These are phyloP conservation scores for Leucophenga varia DNA, from an alignment of 1,140 invertebrate species.

Conservation along the genomic window DNA sequence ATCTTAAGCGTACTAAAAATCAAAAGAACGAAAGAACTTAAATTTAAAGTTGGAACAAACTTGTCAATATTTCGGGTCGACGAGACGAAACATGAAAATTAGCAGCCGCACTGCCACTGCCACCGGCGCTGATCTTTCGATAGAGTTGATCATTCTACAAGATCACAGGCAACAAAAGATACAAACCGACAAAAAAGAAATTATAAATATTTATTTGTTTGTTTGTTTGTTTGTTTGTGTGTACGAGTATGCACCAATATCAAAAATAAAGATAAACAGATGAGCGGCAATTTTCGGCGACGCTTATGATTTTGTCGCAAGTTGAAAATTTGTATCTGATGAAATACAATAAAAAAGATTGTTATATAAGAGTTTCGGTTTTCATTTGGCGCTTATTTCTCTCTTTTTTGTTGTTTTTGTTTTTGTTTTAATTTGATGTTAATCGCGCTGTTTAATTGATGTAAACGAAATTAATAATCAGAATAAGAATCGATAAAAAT, in stretches of 20 bases:
- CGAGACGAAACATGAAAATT: slow-evolving; percentile 42
- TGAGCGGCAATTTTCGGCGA: slow-evolving; percentile 36
- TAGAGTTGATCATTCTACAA: too few species aligned
- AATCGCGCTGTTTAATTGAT: not conserved
- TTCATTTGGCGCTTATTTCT: slow-evolving; percentile 43
- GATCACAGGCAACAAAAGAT: too few species aligned
- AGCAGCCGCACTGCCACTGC: too few species aligned
- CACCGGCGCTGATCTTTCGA: slow-evolving; percentile 6
- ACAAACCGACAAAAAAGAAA: too few species aligned
- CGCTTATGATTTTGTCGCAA: slow-evolving; percentile 8
- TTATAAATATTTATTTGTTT: not conserved
- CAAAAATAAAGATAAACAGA: slow-evolving; percentile 39
- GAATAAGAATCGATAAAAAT: slow-evolving; percentile 41
- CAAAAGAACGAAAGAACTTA: slow-evolving; percentile 19
- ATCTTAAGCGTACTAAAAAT: slow-evolving; percentile 5
- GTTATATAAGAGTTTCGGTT: slow-evolving; percentile 32
- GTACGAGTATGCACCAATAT: too few species aligned
- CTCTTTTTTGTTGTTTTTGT: slow-evolving; percentile 16
- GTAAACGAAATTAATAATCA: slow-evolving; percentile 9
- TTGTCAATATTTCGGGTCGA: not conserved
- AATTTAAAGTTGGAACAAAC: slow-evolving; percentile 9
- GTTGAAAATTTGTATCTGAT: too few species aligned
- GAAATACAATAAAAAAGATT: not conserved
- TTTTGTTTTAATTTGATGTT: not conserved
- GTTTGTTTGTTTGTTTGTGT: slow-evolving; percentile 29